Evolutionary conservation across 2,797 vertebrate species (phyloP).

Genomic region (Characodon lateralis): DNA sequence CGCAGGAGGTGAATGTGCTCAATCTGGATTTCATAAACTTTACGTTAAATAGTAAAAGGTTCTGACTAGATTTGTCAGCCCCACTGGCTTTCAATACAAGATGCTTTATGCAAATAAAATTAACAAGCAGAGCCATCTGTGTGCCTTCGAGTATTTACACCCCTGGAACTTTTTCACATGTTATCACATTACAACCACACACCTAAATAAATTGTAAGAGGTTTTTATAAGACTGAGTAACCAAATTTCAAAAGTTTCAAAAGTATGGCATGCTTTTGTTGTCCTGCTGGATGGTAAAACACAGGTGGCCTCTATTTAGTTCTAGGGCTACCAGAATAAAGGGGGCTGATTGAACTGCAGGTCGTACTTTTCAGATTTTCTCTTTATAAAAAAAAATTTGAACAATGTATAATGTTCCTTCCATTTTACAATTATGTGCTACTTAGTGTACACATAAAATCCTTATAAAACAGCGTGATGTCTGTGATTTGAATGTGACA

Average conservation of each 20-base stretch:
- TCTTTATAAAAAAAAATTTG: neutral
- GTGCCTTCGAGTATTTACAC: neutral
- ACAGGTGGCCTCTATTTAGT: neutral
- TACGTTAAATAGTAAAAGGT: neutral
- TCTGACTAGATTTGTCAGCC: neutral
- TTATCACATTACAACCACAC: neutral
- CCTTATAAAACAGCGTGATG: neutral
- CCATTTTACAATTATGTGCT: neutral
- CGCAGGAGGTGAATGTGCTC: neutral
- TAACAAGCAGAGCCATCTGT: neutral
- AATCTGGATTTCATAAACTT: neutral
- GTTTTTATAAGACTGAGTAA: neutral
- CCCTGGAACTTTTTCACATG: neutral
- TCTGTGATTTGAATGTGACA: neutral
- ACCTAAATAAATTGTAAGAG: neutral
- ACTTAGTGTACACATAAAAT: neutral
- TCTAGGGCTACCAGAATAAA: neutral
- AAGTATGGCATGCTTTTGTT: neutral
- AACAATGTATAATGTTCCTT: neutral
- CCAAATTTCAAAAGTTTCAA: neutral
- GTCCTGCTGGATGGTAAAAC: neutral
- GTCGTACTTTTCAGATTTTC: neutral
- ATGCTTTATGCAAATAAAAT: neutral
- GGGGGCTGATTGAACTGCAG: neutral
- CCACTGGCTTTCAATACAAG: neutral